Evolutionary conservation across 2,797 vertebrate genomes (phyloP).

Genomic region (Rhinoraja longicauda): DNA sequence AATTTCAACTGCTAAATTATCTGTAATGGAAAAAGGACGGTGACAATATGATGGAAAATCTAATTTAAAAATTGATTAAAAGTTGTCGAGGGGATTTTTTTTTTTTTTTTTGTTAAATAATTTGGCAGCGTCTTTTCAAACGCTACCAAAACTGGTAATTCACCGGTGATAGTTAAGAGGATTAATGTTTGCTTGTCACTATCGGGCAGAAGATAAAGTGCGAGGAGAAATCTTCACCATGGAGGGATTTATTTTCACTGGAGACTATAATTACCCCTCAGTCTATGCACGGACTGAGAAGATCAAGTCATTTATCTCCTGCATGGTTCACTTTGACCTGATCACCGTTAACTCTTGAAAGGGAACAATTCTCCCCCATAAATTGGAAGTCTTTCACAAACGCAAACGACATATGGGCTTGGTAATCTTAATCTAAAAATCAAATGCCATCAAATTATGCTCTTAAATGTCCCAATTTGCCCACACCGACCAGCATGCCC

Average conservation of each 20-base stretch:
- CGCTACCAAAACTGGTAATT: neutral
- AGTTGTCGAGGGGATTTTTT: slow-evolving; percentile 6
- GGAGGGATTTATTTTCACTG: slow-evolving; percentile 26
- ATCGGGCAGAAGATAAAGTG: slow-evolving; percentile 24
- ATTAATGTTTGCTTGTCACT: slow-evolving; percentile 27
- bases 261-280: slow-evolving; percentile 18
- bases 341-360: neutral
- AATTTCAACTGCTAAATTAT: slow-evolving; percentile 3
- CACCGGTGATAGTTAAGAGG: slow-evolving; percentile 1
- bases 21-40: neutral
- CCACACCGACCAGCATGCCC: too few relatives aligned
- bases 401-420: neutral
- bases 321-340: slow-evolving; percentile 19
- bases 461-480: neutral
- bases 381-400: neutral
- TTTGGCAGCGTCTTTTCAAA: slow-evolving; percentile 26
- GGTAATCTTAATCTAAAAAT: neutral
- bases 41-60: slow-evolving; percentile 28
- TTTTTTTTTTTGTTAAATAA: neutral
- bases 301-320: slow-evolving; percentile 6
- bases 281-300: neutral
- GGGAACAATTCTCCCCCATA: too few relatives aligned
- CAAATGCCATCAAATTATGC: neutral
- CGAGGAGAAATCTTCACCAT: neutral
- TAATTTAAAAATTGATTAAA: slow-evolving; percentile 31